Conservation (phyloP, 2,888 invertebrate genomes). For the Lasioglossum vierecki region DNA sequence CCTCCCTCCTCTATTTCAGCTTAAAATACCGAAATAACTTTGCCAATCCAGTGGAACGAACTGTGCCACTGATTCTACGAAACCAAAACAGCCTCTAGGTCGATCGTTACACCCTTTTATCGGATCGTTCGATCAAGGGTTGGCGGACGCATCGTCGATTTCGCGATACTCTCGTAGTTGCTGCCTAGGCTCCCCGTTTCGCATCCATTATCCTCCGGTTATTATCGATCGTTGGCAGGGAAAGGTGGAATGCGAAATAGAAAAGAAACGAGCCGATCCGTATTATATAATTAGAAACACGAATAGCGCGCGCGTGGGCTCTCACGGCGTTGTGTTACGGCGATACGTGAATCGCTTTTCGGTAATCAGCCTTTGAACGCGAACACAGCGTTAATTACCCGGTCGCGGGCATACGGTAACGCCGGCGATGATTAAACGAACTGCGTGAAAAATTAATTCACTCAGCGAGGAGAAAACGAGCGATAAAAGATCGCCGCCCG, state of each 20-base stretch:
- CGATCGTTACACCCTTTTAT: neutral
- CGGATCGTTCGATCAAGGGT: neutral
- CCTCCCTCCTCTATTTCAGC: no score
- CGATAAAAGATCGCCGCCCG: slow-evolving; percentile 35
- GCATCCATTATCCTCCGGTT: slow-evolving; percentile 3
- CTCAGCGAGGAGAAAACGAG: slow-evolving; percentile 42
- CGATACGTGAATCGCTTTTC: slow-evolving; percentile 21
- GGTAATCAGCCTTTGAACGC: slow-evolving; percentile 11
- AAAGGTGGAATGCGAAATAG: neutral
- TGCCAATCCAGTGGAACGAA: neutral
- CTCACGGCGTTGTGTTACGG: neutral
- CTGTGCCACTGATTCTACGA: neutral
- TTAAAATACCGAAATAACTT: no score
- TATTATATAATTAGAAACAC: slow-evolving; percentile 29
- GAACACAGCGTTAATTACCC: slow-evolving; percentile 11
- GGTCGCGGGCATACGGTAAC: neutral
- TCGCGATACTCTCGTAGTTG: neutral
- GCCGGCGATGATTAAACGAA: slow-evolving; percentile 24
- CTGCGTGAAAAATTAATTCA: slow-evolving; percentile 35
- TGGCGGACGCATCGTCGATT: neutral
- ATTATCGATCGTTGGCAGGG: slow-evolving; percentile 1
- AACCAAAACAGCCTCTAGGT: neutral
- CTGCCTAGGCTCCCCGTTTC: neutral
- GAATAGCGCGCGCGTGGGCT: neutral
- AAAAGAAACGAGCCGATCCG: neutral